Percentiles rank a stretch among this genome's conserved stretches.
Conservation (phyloP, 2,113 vertebrate genomes). For the Bujurquina vittata region DNA sequence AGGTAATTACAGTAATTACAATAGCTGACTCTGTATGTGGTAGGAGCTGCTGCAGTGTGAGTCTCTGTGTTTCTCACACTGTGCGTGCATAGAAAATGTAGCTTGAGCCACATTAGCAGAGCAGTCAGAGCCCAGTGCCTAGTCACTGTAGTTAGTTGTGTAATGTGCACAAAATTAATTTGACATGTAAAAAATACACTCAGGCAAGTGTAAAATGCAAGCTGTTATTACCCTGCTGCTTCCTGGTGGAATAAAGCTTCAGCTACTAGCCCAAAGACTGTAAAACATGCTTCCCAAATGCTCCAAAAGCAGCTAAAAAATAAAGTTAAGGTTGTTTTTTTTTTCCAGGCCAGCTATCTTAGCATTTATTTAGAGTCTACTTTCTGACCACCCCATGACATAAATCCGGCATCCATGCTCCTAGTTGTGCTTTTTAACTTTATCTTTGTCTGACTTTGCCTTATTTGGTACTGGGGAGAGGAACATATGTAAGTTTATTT, state of each 20-base stretch:
- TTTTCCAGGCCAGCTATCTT: not conserved
- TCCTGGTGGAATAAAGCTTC: not conserved
- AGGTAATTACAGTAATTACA: conserved; percentile 15
- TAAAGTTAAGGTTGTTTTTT: not conserved
- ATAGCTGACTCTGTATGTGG: not conserved
- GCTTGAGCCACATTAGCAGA: not conserved
- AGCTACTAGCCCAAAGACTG: not conserved
- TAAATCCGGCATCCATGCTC: not conserved
- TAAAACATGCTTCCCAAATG: not conserved
- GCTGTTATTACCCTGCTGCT: not conserved
- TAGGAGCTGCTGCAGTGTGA: not conserved
- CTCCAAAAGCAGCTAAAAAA: not conserved
- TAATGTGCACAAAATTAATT: not conserved
- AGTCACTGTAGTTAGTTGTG: not conserved
- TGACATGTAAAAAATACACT: not conserved
- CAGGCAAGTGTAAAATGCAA: not conserved
- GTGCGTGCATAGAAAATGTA: not conserved
- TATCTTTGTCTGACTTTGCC: not conserved
- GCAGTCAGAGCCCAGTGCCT: not conserved
- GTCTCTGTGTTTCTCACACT: not conserved
- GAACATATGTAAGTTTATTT: not conserved
- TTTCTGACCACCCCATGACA: not conserved
- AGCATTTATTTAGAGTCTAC: not conserved
- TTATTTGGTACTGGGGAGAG: not conserved
- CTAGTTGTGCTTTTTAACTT: not conserved